A percentile compares a stretch with the other conserved stretches of the same genome.
Evolutionary conservation across 2,797 vertebrate species (phyloP).

Genomic region (Rhinichthys osculus): DNA sequence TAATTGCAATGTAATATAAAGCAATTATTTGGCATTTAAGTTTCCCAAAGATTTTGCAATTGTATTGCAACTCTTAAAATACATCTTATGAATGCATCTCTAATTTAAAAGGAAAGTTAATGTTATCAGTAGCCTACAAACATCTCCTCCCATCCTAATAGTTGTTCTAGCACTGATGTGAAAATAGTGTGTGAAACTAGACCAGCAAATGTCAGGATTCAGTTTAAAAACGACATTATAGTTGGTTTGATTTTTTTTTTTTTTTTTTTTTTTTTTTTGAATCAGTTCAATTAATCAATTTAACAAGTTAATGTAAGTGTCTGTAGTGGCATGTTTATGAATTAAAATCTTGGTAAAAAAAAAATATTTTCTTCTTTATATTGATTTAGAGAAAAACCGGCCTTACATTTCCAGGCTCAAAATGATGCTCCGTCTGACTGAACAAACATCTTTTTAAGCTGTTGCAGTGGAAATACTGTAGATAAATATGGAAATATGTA

Average conservation of each 20-base stretch:
- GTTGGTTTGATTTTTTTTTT: background rate
- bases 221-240: background rate
- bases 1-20: background rate
- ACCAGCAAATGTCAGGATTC: too few species aligned
- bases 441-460: conserved; percentile 4
- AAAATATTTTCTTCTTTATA: background rate
- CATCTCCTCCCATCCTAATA: too few species aligned
- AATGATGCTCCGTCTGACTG: background rate
- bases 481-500: background rate
- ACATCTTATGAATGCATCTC: background rate
- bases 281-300: background rate
- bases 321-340: background rate
- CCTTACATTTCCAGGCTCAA: background rate
- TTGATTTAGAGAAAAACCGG: background rate
- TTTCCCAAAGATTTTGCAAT: background rate
- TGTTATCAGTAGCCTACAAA: too few species aligned
- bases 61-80: background rate
- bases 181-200: too few species aligned
- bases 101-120: background rate
- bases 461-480: conserved; percentile 4
- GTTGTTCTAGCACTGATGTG: too few species aligned
- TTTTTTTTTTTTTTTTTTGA: background rate
- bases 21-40: background rate
- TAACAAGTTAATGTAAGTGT: background rate
- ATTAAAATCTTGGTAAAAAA: background rate